Base-by-base conservation (phyloP, 2,888 invertebrate species). In the Volucella bombylans region DNA sequence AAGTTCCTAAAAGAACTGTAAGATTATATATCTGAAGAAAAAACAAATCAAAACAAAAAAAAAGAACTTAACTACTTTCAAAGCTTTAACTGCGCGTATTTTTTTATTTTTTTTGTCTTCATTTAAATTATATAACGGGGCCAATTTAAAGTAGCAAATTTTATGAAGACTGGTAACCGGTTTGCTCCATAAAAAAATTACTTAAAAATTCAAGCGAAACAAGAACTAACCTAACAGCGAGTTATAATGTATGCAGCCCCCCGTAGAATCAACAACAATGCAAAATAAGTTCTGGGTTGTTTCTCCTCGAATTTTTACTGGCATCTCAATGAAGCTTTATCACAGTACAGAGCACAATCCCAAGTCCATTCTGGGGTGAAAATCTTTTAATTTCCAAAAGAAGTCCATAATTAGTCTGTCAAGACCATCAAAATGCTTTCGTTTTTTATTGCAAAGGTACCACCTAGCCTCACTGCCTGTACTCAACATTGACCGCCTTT, bases 51-150 rank as follows among this genome's bases (percentile, higher is more conserved):
- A 31, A 31, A 6, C 31, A 4, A 31, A 31, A 31, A n/a, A 31
- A 6, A 31, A 31, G 38, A 14, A 15, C 39, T 43, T 59, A 59
- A 59, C 59, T 23, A 23, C 2, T 2, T 23, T 23, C 18, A 23
- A 23, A 18, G 49, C 31, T 50, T 52, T 43, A 50, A 43, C 49
- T 39, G n/a, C 49, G 54, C 52, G 31, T 62, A n/a, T 1, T n/a
- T 47, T 47, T n/a, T 47, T 52, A 39, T 14, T 61, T 12, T 4
- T 47, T 45, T n/a, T 47, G 54, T 52, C 18, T 14, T 68, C 12
- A 78, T 78, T 78, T 43, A 78, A 71, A 78, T 78, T 64, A 71
- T 64, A 31, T 65, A 78, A 78, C 78, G 78, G 78, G 59, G 43
- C 43, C 65, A 55, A 38, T 59, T 50, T 67, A 38, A 50, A 49